Base-by-base conservation (phyloP, 2,113 vertebrate species). In the Furnarius figulus region DNA sequence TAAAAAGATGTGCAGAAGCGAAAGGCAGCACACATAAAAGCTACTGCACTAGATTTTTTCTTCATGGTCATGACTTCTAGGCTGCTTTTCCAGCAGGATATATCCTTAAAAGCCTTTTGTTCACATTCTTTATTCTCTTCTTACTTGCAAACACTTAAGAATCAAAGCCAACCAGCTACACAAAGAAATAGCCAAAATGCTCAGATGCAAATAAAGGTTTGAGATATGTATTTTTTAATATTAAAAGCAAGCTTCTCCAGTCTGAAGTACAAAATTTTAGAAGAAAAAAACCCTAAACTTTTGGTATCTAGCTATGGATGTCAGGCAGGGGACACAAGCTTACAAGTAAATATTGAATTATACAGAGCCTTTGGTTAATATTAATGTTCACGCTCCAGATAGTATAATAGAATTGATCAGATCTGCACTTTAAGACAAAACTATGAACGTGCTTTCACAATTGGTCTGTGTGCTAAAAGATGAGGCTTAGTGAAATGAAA, bases 141-240 rank as follows among this genome's bases (percentile, higher is more conserved):
- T 56, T 93, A 81, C 90, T 96, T 74, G 84, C 85, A 91, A 95
- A 86, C 81, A 93, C 87, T 94, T 93, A 93, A 55, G 87, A 94
- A 95, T 94, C 89, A 92, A 94, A 95, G 89, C 21, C 74, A 70
- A 47, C 25, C 46, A 86, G 74, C 16, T 58, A 72, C 66, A 93
- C 52, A 91, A 95, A 90, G 79, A 90, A 78, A 85, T 1, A 85
- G 63, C 39, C 74, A 85, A 65, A 87, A 90, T 44, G 56, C 88
- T 97, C 75, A 77, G 82, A 96, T 92, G 94, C 86, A 96, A 97
- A 96, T 89, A 74, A 78, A 82, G 67, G 73, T 63, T 85, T 83
- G 85, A 87, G 63, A 67, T 40, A 65, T 6, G 2, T 50, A 62
- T 74, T 74, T 90, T 86, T 90, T 47, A 86, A 84, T 87, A 94